A percentile compares a stretch with the other conserved stretches of the same genome.
Evolutionary conservation across 2,113 vertebrate genomes (phyloP).

Genomic region (Oryzias woworae): DNA sequence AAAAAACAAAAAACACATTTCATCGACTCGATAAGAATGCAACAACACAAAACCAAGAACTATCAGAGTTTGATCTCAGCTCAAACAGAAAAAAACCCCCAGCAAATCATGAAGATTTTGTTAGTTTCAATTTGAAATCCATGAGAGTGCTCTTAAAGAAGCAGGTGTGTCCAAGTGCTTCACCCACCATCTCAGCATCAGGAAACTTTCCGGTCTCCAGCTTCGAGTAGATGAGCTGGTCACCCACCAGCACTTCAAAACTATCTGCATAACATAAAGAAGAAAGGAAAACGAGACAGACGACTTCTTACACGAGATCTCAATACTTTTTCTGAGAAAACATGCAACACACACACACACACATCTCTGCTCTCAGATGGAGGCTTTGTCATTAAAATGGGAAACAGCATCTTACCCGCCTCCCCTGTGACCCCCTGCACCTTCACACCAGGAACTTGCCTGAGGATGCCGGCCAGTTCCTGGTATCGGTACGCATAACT

Average conservation of each 20-base stretch:
- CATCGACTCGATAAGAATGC: not conserved
- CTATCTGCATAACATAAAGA: slow-evolving; percentile 43
- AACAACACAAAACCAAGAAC: no score
- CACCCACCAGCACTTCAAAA: slow-evolving; percentile 65
- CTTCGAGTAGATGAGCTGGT: slow-evolving; percentile 60
- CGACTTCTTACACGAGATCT: no score
- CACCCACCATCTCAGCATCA: slow-evolving; percentile 11
- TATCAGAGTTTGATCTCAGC: no score
- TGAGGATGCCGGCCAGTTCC: slow-evolving; percentile 38
- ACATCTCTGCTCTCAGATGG: no score
- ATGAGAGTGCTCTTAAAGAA: not conserved
- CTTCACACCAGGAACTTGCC: slow-evolving; percentile 40
- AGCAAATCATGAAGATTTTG: no score
- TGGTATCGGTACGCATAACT: slow-evolving; percentile 37
- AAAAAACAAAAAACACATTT: not conserved
- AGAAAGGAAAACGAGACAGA: not conserved
- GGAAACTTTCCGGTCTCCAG: slow-evolving; percentile 42
- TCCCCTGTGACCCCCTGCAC: slow-evolving; percentile 32
- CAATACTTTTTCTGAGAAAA: no score
- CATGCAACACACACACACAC: no score
- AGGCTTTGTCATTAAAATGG: not conserved
- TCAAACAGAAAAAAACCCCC: no score
- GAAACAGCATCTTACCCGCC: slow-evolving; percentile 28
- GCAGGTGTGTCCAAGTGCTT: not conserved
- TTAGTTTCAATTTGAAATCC: no score